A percentile compares a stretch with the other conserved stretches of the same genome.
These are phyloP conservation scores for Hassar affinis DNA, from an alignment of 2,113 vertebrate species.

Conservation along the genomic window DNA sequence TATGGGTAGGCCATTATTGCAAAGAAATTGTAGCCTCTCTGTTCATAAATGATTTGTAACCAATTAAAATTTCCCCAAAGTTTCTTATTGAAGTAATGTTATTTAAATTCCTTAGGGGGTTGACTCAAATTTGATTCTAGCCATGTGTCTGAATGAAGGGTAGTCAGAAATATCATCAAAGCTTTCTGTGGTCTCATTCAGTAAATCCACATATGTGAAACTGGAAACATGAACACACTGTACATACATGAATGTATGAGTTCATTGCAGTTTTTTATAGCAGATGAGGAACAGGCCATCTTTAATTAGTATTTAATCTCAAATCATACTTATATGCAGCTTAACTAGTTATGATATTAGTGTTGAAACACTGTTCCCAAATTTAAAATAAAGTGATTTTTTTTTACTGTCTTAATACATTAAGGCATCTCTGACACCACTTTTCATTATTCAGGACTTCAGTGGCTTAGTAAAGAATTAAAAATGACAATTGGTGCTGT, in stretches of 20 bases:
- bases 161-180: neutral
- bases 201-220: neutral
- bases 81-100: neutral
- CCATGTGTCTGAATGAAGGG: neutral
- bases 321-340: neutral
- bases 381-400: neutral
- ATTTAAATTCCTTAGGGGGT: neutral
- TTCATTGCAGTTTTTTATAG: neutral
- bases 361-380: neutral
- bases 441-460: neutral
- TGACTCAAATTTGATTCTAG: neutral
- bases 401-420: neutral
- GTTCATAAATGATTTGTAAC: neutral
- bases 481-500: neutral
- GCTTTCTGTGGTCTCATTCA: neutral
- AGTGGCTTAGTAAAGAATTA: neutral
- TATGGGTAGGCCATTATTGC: neutral
- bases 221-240: neutral
- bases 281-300: neutral
- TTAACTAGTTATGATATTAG: neutral
- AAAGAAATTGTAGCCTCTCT: neutral
- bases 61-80: neutral
- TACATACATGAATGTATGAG: neutral
- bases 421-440: neutral
- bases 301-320: neutral